These are phyloP conservation scores for Dipodomys stephensi DNA, from an alignment of 2,113 vertebrate genomes.

Conservation along the genomic window DNA sequence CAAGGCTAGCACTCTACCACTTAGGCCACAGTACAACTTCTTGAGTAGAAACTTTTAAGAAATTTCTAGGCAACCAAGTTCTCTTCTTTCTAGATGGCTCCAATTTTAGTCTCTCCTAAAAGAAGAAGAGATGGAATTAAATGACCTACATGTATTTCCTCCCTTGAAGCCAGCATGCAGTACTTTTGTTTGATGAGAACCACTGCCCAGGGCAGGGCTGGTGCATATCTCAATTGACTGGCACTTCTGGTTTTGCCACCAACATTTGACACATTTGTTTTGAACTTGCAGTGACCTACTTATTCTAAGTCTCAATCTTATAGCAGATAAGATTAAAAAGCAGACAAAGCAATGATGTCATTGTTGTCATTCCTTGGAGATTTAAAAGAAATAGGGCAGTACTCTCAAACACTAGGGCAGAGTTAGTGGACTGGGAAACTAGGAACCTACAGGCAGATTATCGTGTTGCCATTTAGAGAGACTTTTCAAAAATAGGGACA, in stretches of 20 bases:
- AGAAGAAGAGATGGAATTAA: slow-evolving; percentile 26
- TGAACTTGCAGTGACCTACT: slow-evolving; percentile 72
- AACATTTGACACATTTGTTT: slow-evolving; percentile 71
- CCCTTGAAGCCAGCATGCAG: not conserved
- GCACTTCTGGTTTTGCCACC: not conserved
- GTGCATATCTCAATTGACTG: not conserved
- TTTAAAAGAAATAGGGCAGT: slow-evolving; percentile 66
- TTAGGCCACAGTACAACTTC: no score
- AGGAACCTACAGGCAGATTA: not conserved
- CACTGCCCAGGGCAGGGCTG: not conserved
- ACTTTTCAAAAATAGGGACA: not conserved
- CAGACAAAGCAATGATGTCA: slow-evolving; percentile 69
- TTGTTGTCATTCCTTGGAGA: slow-evolving; percentile 61
- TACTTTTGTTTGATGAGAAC: not conserved
- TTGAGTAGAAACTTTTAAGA: not conserved
- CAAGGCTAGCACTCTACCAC: no score
- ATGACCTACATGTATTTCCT: not conserved
- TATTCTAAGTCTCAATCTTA: slow-evolving; percentile 76
- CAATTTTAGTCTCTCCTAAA: slow-evolving; percentile 18
- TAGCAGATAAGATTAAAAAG: slow-evolving; percentile 75
- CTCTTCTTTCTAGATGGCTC: not conserved
- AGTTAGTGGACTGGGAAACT: not conserved
- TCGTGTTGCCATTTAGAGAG: not conserved
- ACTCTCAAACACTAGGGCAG: slow-evolving; percentile 1
- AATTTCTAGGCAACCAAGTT: not conserved